Evolutionary conservation across 2,113 vertebrate genomes (phyloP).

Genomic region (Conger conger): DNA sequence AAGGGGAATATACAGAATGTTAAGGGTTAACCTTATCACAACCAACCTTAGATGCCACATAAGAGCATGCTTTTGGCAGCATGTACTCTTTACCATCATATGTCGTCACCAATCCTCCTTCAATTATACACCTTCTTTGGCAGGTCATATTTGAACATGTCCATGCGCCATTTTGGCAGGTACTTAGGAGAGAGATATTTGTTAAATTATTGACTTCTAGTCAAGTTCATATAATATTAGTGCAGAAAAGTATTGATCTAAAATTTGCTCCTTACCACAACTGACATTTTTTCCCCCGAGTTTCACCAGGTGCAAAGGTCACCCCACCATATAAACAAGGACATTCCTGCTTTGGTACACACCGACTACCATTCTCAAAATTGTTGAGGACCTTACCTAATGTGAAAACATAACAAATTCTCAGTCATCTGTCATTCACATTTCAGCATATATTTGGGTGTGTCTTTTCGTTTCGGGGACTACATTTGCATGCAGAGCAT

Average conservation of each 20-base stretch:
- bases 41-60: conserved; percentile 57
- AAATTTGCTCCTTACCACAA: conserved; percentile 53
- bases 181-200: conserved; percentile 40
- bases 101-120: conserved; percentile 64
- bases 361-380: conserved; percentile 27
- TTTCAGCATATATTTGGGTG: not conserved
- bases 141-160: conserved; percentile 52
- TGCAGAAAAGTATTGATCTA: not conserved
- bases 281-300: conserved; percentile 56
- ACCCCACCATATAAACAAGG: conserved; percentile 51
- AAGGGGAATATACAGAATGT: no score
- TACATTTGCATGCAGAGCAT: not conserved
- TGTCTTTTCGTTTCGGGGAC: not conserved
- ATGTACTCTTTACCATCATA: conserved; percentile 66
- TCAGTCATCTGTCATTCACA: not conserved
- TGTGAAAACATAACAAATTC: not conserved
- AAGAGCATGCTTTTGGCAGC: conserved; percentile 60
- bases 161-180: conserved; percentile 59
- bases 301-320: conserved; percentile 41
- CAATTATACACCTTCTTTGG: conserved; percentile 51
- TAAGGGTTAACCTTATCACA: not conserved
- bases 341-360: conserved; percentile 49
- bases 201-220: not conserved
- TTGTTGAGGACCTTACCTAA: conserved; percentile 61
- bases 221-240: not conserved